Evolutionary conservation across 2,888 invertebrate species (phyloP).

Genomic region (Mesoligia furuncula): DNA sequence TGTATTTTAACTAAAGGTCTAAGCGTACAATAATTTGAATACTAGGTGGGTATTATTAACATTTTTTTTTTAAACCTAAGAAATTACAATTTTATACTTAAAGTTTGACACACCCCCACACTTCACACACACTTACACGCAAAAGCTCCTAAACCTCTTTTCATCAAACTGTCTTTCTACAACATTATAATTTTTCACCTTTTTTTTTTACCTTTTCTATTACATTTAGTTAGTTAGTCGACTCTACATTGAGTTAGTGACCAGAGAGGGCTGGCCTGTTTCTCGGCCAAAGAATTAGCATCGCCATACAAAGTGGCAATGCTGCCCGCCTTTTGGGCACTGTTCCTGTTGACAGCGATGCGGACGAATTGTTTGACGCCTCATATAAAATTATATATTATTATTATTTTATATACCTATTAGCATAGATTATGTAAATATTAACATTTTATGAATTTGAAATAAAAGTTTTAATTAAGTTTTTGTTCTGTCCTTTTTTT

Average conservation of each 20-base stretch:
- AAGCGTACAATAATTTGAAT: not conserved
- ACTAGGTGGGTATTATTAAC: not conserved
- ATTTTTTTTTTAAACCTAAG: not conserved
- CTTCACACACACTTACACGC: no score
- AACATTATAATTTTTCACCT: not conserved
- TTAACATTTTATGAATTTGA: no score
- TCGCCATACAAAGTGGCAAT: no score
- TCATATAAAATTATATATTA: no score
- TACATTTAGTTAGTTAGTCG: not conserved
- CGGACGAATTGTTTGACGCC: no score
- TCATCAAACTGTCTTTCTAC: not conserved
- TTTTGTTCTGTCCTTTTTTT: not conserved
- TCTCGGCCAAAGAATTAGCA: no score
- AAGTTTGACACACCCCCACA: not conserved
- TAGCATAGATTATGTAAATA: no score
- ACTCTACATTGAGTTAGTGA: no score
- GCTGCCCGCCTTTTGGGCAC: no score
- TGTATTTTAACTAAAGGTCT: conserved; percentile 12
- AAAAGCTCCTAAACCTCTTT: not conserved
- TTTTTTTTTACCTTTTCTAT: not conserved
- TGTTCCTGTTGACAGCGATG: no score
- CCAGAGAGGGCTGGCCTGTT: no score
- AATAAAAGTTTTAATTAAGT: not conserved
- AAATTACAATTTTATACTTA: not conserved
- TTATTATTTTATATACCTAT: no score